These are phyloP conservation scores for Formica exsecta DNA, from an alignment of 1,140 invertebrate genomes.

Conservation along the genomic window DNA sequence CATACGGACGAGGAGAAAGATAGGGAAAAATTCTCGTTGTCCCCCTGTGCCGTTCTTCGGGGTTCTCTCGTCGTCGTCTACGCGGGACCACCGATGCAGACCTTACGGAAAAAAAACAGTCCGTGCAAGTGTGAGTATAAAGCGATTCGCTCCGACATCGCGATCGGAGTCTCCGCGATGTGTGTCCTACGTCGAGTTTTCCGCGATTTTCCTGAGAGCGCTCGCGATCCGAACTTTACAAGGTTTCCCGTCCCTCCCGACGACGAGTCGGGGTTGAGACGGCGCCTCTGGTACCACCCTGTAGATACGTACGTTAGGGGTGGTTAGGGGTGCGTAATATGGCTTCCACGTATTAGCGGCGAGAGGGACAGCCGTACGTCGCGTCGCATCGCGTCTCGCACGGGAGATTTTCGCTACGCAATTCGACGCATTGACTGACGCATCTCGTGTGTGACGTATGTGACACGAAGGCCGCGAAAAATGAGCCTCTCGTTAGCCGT, in stretches of 20 bases:
- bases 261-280: background rate
- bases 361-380: background rate
- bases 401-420: background rate
- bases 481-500: too few relatives aligned
- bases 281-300: constrained; percentile 58
- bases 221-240: background rate
- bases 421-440: background rate
- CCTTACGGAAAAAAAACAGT: constrained; percentile 94
- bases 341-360: constrained; percentile 58
- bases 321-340: constrained; percentile 69
- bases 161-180: background rate
- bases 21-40: constrained; percentile 63
- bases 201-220: background rate
- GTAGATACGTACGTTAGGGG: constrained; percentile 54
- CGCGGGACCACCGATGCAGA: constrained; percentile 90
- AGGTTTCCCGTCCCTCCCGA: background rate
- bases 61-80: constrained; percentile 65
- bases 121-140: constrained; percentile 95
- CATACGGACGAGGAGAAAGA: constrained; percentile 6
- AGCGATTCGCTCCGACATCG: background rate
- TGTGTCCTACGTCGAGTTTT: background rate
- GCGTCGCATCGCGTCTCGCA: background rate
- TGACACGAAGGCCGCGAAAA: background rate
- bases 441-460: background rate
- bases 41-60: constrained; percentile 46